Evolutionary conservation across 2,797 vertebrate genomes (phyloP).

Genomic region (Hyperoplus immaculatus): DNA sequence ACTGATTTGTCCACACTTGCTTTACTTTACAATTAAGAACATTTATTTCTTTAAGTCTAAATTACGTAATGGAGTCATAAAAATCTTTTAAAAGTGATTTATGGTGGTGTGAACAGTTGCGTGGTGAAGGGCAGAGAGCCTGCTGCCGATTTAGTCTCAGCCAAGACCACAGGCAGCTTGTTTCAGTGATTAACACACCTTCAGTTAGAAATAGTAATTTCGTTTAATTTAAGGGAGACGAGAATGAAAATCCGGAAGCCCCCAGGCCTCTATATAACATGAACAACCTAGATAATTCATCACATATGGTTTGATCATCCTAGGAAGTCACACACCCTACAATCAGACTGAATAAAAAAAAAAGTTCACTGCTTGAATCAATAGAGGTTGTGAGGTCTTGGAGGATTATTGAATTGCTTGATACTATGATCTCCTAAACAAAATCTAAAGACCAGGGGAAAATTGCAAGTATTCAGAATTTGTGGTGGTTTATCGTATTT

Average conservation of each 20-base stretch:
- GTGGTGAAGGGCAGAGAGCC: slow-evolving; percentile 1
- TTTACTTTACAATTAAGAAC: slow-evolving; percentile 36
- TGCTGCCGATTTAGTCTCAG: slow-evolving; percentile 19
- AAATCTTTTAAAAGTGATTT: slow-evolving; percentile 18
- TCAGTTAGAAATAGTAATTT: slow-evolving; percentile 13
- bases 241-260: slow-evolving; percentile 16
- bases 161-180: slow-evolving; percentile 13
- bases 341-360: background rate
- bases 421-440: background rate
- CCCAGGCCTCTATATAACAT: background rate
- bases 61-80: slow-evolving; percentile 30
- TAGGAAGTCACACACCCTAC: background rate
- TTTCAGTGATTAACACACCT: slow-evolving; percentile 20
- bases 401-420: background rate
- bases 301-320: background rate
- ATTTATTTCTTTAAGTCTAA: slow-evolving; percentile 16
- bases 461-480: too few relatives aligned
- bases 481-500: too few relatives aligned
- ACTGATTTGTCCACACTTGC: slow-evolving; percentile 24
- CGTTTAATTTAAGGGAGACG: background rate
- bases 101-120: background rate
- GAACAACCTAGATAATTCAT: background rate
- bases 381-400: background rate
- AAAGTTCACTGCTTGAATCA: too few relatives aligned
- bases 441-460: too few relatives aligned